Conservation (phyloP, 2,113 vertebrate species). For the Etheostoma cragini region DNA sequence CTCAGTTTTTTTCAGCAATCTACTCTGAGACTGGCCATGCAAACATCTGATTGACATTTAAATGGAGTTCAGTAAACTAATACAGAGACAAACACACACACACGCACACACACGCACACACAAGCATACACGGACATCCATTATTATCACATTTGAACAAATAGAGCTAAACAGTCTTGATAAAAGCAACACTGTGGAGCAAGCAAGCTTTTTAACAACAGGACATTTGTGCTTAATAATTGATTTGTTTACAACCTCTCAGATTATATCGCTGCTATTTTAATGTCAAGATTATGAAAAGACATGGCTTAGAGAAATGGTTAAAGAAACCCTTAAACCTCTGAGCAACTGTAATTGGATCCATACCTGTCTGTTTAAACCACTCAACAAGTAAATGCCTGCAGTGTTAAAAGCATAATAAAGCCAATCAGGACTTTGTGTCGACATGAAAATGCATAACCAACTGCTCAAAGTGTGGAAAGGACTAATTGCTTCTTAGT, state of each 20-base stretch:
- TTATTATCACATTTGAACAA: constrained; percentile 55
- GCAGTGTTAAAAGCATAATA: constrained; percentile 52
- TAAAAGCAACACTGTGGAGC: constrained; percentile 63
- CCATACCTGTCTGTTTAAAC: constrained; percentile 34
- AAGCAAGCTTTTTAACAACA: constrained; percentile 63
- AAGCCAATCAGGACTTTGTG: constrained; percentile 43
- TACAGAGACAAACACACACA: constrained; percentile 42
- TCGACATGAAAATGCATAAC: constrained; percentile 31
- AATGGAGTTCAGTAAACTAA: constrained; percentile 54
- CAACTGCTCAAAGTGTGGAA: constrained; percentile 20
- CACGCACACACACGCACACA: constrained; percentile 40
- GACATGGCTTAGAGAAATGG: constrained; percentile 64
- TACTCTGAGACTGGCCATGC: constrained; percentile 61
- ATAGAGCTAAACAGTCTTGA: constrained; percentile 53
- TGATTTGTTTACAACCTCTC: constrained; percentile 57
- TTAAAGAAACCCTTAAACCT: constrained; percentile 45
- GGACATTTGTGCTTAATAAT: constrained; percentile 69
- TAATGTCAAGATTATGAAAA: constrained; percentile 51
- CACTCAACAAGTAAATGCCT: constrained; percentile 34
- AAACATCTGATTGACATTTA: constrained; percentile 62
- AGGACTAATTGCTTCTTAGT: constrained; percentile 35
- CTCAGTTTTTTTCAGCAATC: constrained; percentile 41
- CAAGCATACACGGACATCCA: constrained; percentile 59
- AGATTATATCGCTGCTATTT: constrained; percentile 57
- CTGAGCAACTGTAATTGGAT: constrained; percentile 46